Percentiles rank a stretch among this genome's conserved stretches.
Conservation (phyloP, 2,888 invertebrate genomes). For the Artemia sinica region DNA sequence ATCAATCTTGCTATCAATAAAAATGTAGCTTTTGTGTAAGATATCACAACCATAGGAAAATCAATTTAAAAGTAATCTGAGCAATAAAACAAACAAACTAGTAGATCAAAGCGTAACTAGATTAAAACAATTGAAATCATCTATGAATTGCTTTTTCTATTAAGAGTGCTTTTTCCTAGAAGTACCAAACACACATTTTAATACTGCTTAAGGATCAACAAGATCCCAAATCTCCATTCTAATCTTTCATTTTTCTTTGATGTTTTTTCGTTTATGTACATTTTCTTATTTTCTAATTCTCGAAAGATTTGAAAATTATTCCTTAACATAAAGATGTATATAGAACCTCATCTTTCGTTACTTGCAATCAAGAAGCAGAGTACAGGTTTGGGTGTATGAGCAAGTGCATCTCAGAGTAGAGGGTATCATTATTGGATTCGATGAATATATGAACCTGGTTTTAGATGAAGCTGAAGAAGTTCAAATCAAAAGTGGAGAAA, state of each 20-base stretch:
- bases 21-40: too few species aligned
- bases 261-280: slow-evolving; percentile 8
- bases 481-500: slow-evolving; percentile 66
- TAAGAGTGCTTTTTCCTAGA: too few species aligned
- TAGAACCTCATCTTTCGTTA: slow-evolving; percentile 84
- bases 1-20: too few species aligned
- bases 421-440: slow-evolving; percentile 98
- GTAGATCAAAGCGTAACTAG: too few species aligned
- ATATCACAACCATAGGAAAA: too few species aligned
- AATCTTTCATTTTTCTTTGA: neutral
- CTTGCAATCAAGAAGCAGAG: slow-evolving; percentile 80
- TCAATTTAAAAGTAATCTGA: too few species aligned
- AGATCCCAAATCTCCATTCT: neutral
- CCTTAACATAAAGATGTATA: slow-evolving; percentile 29
- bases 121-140: too few species aligned
- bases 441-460: slow-evolving; percentile 98
- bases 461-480: slow-evolving; percentile 94
- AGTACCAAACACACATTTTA: too few species aligned
- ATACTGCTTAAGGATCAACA: too few species aligned
- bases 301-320: slow-evolving; percentile 21
- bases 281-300: neutral
- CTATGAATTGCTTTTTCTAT: too few species aligned
- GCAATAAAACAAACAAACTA: too few species aligned
- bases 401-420: slow-evolving; percentile 86
- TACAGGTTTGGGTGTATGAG: slow-evolving; percentile 96